Evolutionary conservation across 2,888 invertebrate species (phyloP).

Genomic region (Clitarchus hookeri): DNA sequence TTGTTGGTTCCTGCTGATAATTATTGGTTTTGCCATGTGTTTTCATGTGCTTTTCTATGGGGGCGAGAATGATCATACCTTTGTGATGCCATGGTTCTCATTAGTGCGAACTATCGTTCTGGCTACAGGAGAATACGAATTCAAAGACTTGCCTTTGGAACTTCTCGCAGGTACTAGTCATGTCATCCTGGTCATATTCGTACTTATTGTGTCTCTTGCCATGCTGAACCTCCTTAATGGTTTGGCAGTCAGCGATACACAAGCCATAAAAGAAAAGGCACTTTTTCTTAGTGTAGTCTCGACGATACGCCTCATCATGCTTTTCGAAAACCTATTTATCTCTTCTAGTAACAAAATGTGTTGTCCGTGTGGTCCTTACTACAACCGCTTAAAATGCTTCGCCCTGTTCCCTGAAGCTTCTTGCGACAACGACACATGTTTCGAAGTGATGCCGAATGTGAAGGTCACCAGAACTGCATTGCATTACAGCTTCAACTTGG

Average conservation of each 20-base stretch:
- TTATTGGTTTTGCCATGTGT: neutral
- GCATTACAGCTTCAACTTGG: neutral
- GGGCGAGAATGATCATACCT: neutral
- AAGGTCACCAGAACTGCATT: neutral
- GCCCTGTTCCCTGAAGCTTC: conserved; percentile 18
- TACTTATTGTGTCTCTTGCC: neutral
- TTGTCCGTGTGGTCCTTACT: neutral
- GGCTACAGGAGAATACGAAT: neutral
- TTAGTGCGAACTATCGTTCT: neutral
- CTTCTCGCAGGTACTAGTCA: neutral
- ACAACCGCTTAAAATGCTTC: neutral
- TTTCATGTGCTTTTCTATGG: neutral
- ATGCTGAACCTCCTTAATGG: neutral
- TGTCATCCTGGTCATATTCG: neutral
- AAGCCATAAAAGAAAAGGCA: neutral
- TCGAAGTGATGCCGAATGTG: neutral
- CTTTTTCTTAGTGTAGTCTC: neutral
- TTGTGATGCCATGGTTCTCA: neutral
- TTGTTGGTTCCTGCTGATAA: neutral
- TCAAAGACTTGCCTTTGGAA: neutral
- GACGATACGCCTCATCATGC: neutral
- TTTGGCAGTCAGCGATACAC: conserved; percentile 10
- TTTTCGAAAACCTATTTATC: neutral
- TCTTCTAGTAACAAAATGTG: neutral
- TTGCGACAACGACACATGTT: neutral